Evolutionary conservation across 2,888 invertebrate genomes (phyloP), one percentile per base, ranked within the genome.

Genomic region (Rhagium mordax): DNA sequence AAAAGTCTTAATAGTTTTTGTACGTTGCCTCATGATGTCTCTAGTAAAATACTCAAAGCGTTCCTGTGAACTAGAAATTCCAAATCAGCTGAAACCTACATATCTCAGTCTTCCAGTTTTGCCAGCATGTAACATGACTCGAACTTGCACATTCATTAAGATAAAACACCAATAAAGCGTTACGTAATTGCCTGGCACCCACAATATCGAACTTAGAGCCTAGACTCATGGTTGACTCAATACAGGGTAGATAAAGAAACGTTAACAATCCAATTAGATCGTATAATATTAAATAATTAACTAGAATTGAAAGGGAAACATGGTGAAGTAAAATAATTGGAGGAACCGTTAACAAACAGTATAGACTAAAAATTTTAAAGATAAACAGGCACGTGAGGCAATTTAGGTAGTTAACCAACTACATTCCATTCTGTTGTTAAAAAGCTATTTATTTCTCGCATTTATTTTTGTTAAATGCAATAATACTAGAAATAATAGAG

Each of bases 81-180:
- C 13, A 53, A 7, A 13, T 20, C 7, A 20, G 8, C 21, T 21
- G 21, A 21, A 53, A 18, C 10, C 53, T 53, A 21, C 3, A 20
- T 53, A 6, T 53, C 21, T 53, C 53, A 4, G 53, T 21, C 20
- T 21, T 10, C 53, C 20, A 53, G 20, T 53, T 21, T n/a, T 21
- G 53, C 20, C 21, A 53, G 13, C 20, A 53, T 53, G 21, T 13
- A 53, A 20, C 53, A 53, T 53, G 53, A 10, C 20, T 53, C 0
- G 53, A 53, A 53, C 21, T 20, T 20, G 53, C 20, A 53, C 20
- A 21, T 20, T 53, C 20, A 53, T 53, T 53, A 53, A 21, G 53
- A 53, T 20, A 53, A 53, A 53, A 21, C 53, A 21, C 20, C 53
- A 53, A 53, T 53, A 53, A 21, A 53, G 53, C 21, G 21, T 53